Base-by-base conservation (phyloP, 2,113 vertebrate genomes). In the Paracanthobrama guichenoti region DNA sequence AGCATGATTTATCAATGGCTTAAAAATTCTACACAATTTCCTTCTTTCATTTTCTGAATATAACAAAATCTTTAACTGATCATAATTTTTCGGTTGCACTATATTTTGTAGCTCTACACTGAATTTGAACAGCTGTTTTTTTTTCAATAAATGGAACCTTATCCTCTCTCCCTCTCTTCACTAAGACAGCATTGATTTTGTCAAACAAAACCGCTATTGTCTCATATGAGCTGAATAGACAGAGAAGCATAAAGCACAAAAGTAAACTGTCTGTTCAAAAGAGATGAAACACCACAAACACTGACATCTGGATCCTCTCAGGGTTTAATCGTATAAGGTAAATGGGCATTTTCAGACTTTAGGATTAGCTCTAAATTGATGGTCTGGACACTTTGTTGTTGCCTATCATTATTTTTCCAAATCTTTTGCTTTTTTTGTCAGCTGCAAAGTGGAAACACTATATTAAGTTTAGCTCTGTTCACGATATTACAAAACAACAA, bases 291-390 rank as follows among this genome's bases (percentile, higher is more conserved):
- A 62, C 73, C 76, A 79, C 60, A 85, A 85, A 81, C 72, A 85
- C 44, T 39, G 78, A 53, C 46, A 86, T 86, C 31, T 86, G 79
- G 66, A 66, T 86, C 84, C 79, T 87, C 81, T 84, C 75, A 87
- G 81, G 85, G 79, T 67, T 87, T 83, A 82, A 87, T 90, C 88
- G 71, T 26, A 85, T 79, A 74, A 79, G 24, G 60, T 84, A 88
- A 85, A 86, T 84, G 66, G 82, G 83, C 87, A 90, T 86, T 88
- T 87, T 81, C 60, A 72, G 85, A 83, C 79, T 86, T 84, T 75
- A 60, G 81, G 84, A 84, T 87, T 86, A 90, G 66, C 76, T 77
- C 50, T 79, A 87, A 90, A 87, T 86, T 89, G 83, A 84, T 79
- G 81, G 87, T 81, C 42, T 88, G 83, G 48, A 86, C 76, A 80